phyloP scores from a whole-genome alignment of 1,140 invertebrate genomes.

The Arctopsyche grandis region DNA sequence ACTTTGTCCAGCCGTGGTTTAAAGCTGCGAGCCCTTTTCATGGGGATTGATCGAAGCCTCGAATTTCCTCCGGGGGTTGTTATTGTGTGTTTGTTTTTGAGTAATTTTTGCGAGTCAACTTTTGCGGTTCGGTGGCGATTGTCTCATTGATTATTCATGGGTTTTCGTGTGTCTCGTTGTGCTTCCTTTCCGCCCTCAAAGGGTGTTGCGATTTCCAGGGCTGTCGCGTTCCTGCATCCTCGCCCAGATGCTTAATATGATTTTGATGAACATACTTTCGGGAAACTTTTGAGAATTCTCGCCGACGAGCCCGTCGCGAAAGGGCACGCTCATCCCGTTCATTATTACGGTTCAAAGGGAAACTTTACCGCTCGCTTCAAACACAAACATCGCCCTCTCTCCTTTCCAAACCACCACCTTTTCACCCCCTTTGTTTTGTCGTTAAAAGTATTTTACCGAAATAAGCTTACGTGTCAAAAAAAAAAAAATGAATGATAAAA shows the following conservation, averaged over 20 bases:
- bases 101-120: slow-evolving; percentile 19
- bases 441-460: slow-evolving; percentile 15
- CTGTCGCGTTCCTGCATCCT: slow-evolving; percentile 8
- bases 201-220: not conserved
- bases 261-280: slow-evolving; percentile 39
- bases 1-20: too few relatives aligned
- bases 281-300: slow-evolving; percentile 30
- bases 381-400: slow-evolving; percentile 23
- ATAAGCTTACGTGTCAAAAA: slow-evolving; percentile 1
- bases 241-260: slow-evolving; percentile 20
- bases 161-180: not conserved
- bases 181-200: too few relatives aligned
- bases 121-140: slow-evolving; percentile 26
- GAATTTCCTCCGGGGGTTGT: not conserved
- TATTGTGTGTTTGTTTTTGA: not conserved
- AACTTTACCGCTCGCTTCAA: slow-evolving; percentile 15
- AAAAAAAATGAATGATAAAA: too few relatives aligned
- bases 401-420: not conserved
- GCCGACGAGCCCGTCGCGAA: not conserved
- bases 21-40: too few relatives aligned
- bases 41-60: too few relatives aligned
- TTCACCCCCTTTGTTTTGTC: slow-evolving; percentile 16
- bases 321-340: slow-evolving; percentile 11
- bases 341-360: slow-evolving; percentile 33
- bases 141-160: slow-evolving; percentile 36